Base-by-base conservation (phyloP, 2,797 vertebrate species). In the Lepidocolaptes lacrymiger region DNA sequence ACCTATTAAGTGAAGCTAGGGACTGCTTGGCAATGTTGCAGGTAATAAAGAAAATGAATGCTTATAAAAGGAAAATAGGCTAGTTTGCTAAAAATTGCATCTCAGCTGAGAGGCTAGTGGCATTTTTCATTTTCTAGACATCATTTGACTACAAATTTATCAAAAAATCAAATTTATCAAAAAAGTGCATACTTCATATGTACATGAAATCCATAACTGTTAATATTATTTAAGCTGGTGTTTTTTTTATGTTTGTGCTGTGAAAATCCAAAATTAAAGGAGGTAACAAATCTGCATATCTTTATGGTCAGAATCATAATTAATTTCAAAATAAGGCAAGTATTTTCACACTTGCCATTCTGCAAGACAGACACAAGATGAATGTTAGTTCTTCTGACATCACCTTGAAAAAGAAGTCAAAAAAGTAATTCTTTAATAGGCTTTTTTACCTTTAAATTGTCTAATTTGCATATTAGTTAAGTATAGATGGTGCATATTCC, bases 391-490 rank as follows among this genome's bases (percentile, higher is more conserved):
- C 36, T 34, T 86, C 34, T 74, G 52, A 78, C 56, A 78, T 43
- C 30, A 75, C 46, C 54, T 75, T 66, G 66, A 84, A 48, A 78
- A 90, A 71, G n/a, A 77, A 86, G 73, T 86, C 41, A 75, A 61
- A 86, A 10, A 74, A 52, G 21, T 64, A 64, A 72, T 61, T 36
- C 7, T 71, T 83, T 84, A 81, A 78, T 49, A 81, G 41, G 9
- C 0, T 64, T 84, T 84, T 94, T 91, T 88, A 54, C 54, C 30
- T 67, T 61, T 46, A 68, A 90, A 86, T 54, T 78, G 6, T 41
- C 41, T 84, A 64, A 67, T 93, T 84, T 96, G 5, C 46, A 72
- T 74, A 51, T 43, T 72, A 67, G 81, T 68, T 91, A 90, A 46
- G 22, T 58, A 39, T 68, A 72, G n/a, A 32, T 64, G 10, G 20